These are phyloP conservation scores for Sialia sialis DNA, from an alignment of 2,113 vertebrate species.

Conservation along the genomic window DNA sequence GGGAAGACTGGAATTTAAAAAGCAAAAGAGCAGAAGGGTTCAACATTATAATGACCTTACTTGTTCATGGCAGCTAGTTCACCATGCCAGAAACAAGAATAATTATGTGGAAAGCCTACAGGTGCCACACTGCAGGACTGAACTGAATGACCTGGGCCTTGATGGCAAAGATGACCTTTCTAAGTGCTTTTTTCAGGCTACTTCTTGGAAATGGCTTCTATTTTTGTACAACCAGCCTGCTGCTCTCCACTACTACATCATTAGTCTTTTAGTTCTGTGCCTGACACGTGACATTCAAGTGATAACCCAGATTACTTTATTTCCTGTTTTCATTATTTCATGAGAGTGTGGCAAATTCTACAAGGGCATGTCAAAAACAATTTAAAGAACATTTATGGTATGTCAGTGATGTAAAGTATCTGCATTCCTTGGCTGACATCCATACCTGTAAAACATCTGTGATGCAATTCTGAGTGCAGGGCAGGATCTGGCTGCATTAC, in stretches of 20 bases:
- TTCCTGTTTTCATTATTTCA: not conserved
- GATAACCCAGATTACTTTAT: not conserved
- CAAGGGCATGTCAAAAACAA: not conserved
- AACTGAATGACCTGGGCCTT: not conserved
- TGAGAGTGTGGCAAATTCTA: not conserved
- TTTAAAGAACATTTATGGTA: not conserved
- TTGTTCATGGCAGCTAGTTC: not conserved
- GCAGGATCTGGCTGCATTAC: not conserved
- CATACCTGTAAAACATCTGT: not conserved
- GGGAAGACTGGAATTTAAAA: not conserved
- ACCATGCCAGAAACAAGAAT: not conserved
- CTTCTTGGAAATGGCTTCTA: not conserved
- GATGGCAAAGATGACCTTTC: not conserved
- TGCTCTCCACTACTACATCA: not conserved
- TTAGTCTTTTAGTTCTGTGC: not conserved
- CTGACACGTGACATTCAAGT: not conserved
- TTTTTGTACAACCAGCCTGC: not conserved
- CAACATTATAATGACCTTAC: not conserved
- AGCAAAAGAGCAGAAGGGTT: not conserved
- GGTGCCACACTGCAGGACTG: not conserved
- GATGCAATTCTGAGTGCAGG: not conserved
- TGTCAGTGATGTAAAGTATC: not conserved
- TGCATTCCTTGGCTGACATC: not conserved
- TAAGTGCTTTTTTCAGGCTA: not conserved
- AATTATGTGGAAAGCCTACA: not conserved